These are phyloP conservation scores for Holothuria scabra DNA, from an alignment of 53 echinoderm and acorn worm species.

Conservation along the genomic window DNA sequence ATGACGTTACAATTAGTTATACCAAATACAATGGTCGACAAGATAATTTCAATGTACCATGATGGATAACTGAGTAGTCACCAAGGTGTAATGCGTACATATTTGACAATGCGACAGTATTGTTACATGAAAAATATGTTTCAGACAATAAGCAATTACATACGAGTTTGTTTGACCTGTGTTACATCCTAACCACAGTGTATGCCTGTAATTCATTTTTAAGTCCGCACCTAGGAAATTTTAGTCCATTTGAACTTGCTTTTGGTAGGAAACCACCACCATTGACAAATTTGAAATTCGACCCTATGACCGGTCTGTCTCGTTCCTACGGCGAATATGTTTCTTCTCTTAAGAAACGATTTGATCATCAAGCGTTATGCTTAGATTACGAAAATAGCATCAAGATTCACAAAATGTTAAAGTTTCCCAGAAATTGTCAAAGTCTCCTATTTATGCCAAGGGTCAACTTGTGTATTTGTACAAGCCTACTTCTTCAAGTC, in stretches of 20 bases:
- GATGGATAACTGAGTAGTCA: neutral
- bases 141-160: neutral
- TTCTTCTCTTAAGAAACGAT: no score
- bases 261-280: constrained; percentile 47
- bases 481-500: constrained; percentile 34
- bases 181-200: neutral
- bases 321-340: no score
- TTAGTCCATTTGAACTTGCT: constrained; percentile 46
- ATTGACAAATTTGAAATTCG: no score
- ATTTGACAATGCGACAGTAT: neutral
- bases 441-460: constrained; percentile 20
- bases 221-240: constrained; percentile 48
- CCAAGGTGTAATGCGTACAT: constrained; percentile 1
- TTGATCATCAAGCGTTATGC: constrained; percentile 31
- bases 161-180: neutral
- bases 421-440: neutral
- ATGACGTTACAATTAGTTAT: no score
- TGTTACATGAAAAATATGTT: constrained; percentile 3
- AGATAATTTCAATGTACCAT: neutral
- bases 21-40: no score
- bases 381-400: constrained; percentile 7
- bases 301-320: no score
- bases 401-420: constrained; percentile 39
- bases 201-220: no score
- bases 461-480: constrained; percentile 49